A percentile compares a stretch with the other conserved stretches of the same genome.
Conservation (phyloP, 2,113 vertebrate genomes). For the Scytalopus superciliaris region DNA sequence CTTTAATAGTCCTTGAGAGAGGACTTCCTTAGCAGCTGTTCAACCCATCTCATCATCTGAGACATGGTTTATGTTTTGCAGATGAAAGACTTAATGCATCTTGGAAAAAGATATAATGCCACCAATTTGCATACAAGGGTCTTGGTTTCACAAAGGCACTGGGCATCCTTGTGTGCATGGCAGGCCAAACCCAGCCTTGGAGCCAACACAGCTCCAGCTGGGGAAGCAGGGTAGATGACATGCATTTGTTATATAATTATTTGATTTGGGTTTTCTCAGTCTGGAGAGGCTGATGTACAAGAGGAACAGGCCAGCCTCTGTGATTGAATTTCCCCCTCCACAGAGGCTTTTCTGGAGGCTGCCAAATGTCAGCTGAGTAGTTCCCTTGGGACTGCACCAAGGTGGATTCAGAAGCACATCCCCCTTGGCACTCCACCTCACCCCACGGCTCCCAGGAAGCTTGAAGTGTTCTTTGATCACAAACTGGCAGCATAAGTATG, state of each 20-base stretch:
- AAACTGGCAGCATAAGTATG: not conserved
- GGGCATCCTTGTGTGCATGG: not conserved
- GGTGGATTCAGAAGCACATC: not conserved
- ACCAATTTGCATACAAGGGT: not conserved
- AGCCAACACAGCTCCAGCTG: not conserved
- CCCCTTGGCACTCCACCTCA: not conserved
- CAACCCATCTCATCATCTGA: not conserved
- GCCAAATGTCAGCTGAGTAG: not conserved
- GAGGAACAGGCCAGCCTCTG: not conserved
- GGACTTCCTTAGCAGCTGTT: not conserved
- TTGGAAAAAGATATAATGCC: not conserved
- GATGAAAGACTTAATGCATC: not conserved
- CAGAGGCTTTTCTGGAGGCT: not conserved
- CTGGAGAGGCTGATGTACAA: not conserved
- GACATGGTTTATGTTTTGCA: not conserved
- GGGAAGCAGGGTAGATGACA: not conserved
- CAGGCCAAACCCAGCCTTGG: not conserved
- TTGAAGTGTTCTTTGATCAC: not conserved
- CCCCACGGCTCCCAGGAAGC: not conserved
- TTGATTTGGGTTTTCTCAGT: not conserved
- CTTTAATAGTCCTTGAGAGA: not conserved
- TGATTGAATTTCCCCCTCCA: accelerated
- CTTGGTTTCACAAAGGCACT: not conserved
- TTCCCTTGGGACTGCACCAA: not conserved
- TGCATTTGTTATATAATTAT: not conserved